phyloP scores from a whole-genome alignment of 2,113 vertebrate species.

The Microcebus griseorufus region DNA sequence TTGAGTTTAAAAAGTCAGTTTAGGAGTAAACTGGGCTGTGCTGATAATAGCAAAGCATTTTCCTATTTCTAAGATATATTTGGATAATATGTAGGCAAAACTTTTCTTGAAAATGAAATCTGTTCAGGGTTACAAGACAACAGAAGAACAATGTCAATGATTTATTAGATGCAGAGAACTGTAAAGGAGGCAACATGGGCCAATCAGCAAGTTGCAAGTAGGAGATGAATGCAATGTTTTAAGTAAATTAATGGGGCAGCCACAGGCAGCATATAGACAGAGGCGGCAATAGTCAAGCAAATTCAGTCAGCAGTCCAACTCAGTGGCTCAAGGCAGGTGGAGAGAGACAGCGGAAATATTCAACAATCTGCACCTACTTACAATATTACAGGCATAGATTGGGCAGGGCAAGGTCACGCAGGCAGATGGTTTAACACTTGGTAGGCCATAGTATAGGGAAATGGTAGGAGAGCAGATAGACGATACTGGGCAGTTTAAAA shows the following conservation, averaged over 20 bases:
- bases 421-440: slow-evolving; percentile 72
- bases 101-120: slow-evolving; percentile 80
- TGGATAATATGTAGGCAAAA: slow-evolving; percentile 70
- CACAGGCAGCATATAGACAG: slow-evolving; percentile 55
- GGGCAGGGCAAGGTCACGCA: slow-evolving; percentile 72
- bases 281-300: slow-evolving; percentile 58
- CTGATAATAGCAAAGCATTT: slow-evolving; percentile 63
- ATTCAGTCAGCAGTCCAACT: slow-evolving; percentile 50
- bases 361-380: slow-evolving; percentile 60
- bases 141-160: slow-evolving; percentile 71
- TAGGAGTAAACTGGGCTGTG: slow-evolving; percentile 65
- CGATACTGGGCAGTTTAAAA: slow-evolving; percentile 71
- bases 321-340: slow-evolving; percentile 49
- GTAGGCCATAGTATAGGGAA: slow-evolving; percentile 61
- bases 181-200: slow-evolving; percentile 52
- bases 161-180: slow-evolving; percentile 64
- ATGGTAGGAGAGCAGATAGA: slow-evolving; percentile 67
- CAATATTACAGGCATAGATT: slow-evolving; percentile 68
- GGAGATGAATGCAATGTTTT: slow-evolving; percentile 47
- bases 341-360: background rate
- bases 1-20: slow-evolving; percentile 71
- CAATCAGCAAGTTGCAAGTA: slow-evolving; percentile 56
- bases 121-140: slow-evolving; percentile 77
- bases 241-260: slow-evolving; percentile 58
- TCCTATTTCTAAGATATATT: slow-evolving; percentile 75